Evolutionary conservation across 2,888 invertebrate genomes (phyloP).

Genomic region (Melanargia galathea): DNA sequence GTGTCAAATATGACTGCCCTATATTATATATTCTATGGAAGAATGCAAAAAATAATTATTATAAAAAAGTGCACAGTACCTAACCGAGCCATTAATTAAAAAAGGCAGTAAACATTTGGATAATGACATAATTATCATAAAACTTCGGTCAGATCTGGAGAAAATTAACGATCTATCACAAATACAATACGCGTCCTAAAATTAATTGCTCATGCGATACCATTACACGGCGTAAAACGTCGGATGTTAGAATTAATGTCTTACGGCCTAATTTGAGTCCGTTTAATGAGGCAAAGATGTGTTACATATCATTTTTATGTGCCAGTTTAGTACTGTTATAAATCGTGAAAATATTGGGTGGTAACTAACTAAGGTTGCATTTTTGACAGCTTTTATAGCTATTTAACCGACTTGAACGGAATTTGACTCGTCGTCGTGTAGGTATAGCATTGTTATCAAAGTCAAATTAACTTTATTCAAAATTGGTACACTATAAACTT

Average conservation of each 20-base stretch:
- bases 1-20: too few species aligned
- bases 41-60: too few species aligned
- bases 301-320: conserved; percentile 28
- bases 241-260: conserved; percentile 43
- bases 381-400: conserved; percentile 16
- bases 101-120: conserved; percentile 22
- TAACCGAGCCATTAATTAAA: conserved; percentile 23
- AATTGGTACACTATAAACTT: too few species aligned
- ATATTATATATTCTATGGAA: too few species aligned
- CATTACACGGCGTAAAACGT: conserved; percentile 46
- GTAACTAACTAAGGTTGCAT: conserved; percentile 23
- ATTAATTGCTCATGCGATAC: conserved; percentile 45
- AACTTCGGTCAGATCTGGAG: conserved; percentile 20
- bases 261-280: conserved; percentile 29
- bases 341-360: conserved; percentile 30
- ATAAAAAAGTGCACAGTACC: too few species aligned
- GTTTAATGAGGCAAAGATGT: conserved; percentile 25
- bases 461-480: not conserved
- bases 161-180: conserved; percentile 47
- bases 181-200: conserved; percentile 44
- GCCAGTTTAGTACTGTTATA: conserved; percentile 25
- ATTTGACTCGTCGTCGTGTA: too few species aligned
- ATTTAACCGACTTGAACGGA: not conserved
- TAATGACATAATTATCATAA: conserved; percentile 33
- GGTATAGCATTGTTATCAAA: too few species aligned